phyloP scores from a whole-genome alignment of 2,797 vertebrate genomes.

The Brachymystax lenok region DNA sequence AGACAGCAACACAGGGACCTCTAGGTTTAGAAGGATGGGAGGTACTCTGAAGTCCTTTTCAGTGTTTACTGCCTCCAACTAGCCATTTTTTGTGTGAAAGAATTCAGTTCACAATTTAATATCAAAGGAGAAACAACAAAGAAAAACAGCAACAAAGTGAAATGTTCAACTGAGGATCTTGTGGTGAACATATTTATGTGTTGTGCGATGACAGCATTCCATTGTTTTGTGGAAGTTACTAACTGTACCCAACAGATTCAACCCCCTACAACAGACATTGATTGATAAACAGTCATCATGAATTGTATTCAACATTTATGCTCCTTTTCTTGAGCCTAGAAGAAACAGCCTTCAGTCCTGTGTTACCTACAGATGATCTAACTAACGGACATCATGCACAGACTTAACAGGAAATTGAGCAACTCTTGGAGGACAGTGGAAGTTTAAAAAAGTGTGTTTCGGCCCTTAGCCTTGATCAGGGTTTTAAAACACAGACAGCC shows the following conservation, averaged over 20 bases:
- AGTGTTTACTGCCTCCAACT: too few relatives aligned
- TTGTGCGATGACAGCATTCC: not conserved
- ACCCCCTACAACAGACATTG: not conserved
- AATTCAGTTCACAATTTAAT: not conserved
- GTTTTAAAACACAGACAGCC: not conserved
- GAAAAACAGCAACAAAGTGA: not conserved
- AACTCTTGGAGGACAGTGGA: too few relatives aligned
- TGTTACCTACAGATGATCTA: too few relatives aligned
- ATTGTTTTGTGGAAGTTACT: not conserved
- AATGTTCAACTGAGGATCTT: not conserved
- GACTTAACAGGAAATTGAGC: too few relatives aligned
- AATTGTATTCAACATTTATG: not conserved
- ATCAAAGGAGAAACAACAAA: not conserved
- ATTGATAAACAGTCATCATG: not conserved
- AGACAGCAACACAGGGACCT: not conserved
- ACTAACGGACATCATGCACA: too few relatives aligned
- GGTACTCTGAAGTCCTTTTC: not conserved
- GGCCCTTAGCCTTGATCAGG: not conserved
- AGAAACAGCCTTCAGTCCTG: too few relatives aligned
- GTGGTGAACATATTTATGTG: not conserved
- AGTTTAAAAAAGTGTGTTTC: not conserved
- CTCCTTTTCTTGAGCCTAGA: not conserved
- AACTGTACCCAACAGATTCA: too few relatives aligned
- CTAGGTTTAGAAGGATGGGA: constrained; percentile 3
- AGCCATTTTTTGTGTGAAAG: not conserved